Base-by-base conservation (phyloP, 2,113 vertebrate genomes). In the Dicrurus megarhynchus region DNA sequence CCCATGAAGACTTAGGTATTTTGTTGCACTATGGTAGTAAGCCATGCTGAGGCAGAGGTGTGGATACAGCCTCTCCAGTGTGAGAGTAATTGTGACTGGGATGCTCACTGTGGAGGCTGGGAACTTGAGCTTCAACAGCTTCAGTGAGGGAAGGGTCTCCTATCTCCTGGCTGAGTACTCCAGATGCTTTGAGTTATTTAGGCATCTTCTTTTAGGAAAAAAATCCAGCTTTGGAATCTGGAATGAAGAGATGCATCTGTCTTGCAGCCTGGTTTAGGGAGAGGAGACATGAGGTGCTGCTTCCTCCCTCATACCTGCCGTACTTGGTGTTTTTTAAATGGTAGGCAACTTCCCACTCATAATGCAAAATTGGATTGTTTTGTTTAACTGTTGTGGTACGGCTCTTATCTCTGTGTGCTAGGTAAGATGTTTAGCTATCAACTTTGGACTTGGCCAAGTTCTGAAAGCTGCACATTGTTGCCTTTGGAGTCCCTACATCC, bases 271-370 rank as follows among this genome's bases (percentile, higher is more conserved):
- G 13, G 30, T 67, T 88, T 27, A 64, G 65, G 90, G 74, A 68
- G 78, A 42, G 65, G 52, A 87, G 64, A 76, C 44, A n/a, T 63
- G 61, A 87, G 56, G 39, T 75, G 46, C 56, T 88, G 76, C 74
- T 92, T 90, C 59, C 39, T 86, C 75, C 50, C 64, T 90, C 91
- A 56, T 89, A 84, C 91, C 84, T 93, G 69, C 80, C 76, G 0
- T 92, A 73, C 60, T 75, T 87, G 46, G 64, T 82, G 81, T 68
- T 90, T 89, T 93, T 92, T 32, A 84, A 81, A 52, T 47, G 73
- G 83, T 64, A 93, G 68, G 73, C 95, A 91, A 79, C 95, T 95
- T 95, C 94, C 96, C 95, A 95, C 95, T 92, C 83, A 47, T 46
- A 88, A 75, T 89, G 44, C 64, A 87, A 89, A 90, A 92, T 89